Evolutionary conservation across 2,888 invertebrate species (phyloP).

Genomic region (Melinaea marsaeus): DNA sequence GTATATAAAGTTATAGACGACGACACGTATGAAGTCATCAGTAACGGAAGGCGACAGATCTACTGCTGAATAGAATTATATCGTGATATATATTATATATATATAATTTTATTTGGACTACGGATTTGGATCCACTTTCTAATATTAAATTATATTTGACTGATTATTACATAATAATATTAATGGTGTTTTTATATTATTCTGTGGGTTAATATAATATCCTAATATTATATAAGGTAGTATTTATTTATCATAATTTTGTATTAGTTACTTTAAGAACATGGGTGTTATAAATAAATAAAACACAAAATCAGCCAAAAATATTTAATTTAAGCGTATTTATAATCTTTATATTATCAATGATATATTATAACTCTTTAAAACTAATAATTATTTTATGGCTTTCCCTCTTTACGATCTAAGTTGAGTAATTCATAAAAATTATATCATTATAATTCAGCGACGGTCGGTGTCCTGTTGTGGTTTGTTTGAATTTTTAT

Average conservation of each 20-base stretch:
- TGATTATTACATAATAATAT: no score
- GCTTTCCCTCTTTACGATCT: constrained; percentile 64
- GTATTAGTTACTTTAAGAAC: constrained; percentile 11
- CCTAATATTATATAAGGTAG: no score
- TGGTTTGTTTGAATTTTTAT: constrained; percentile 50
- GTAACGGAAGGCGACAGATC: constrained; percentile 64
- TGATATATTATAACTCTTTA: constrained; percentile 77
- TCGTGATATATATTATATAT: background rate
- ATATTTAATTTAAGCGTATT: constrained; percentile 79
- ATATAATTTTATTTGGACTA: background rate
- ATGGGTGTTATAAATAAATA: constrained; percentile 39
- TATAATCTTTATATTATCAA: constrained; percentile 77
- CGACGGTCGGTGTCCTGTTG: constrained; percentile 21
- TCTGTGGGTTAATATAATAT: no score
- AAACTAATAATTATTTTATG: constrained; percentile 68
- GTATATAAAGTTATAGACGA: constrained; percentile 82
- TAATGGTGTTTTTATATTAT: no score
- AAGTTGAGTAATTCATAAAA: constrained; percentile 55
- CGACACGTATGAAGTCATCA: constrained; percentile 75
- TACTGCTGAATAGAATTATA: constrained; percentile 54
- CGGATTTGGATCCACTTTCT: background rate
- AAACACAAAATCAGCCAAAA: constrained; percentile 73
- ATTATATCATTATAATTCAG: constrained; percentile 42
- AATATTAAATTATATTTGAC: background rate
- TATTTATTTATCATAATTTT: constrained; percentile 13